Evolutionary conservation across 2,113 vertebrate genomes (phyloP), one percentile per base, ranked within the genome.

Genomic region (Pygathrix nemaeus): DNA sequence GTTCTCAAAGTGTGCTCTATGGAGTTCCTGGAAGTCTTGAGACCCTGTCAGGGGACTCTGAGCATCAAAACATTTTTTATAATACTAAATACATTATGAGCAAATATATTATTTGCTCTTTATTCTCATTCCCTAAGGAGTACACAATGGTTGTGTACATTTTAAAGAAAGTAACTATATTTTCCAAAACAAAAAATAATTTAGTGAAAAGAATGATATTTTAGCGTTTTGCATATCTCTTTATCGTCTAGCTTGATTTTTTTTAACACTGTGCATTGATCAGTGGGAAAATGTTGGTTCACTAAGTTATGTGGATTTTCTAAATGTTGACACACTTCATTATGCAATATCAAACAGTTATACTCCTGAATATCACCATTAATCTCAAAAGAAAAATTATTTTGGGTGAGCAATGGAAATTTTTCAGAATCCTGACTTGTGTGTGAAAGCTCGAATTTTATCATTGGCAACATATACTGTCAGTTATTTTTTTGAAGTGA

Each of bases 341-440:
- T 83, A 82, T 27, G 80, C 2, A n/a, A 35, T 70, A 84, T 50
- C 11, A 72, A 84, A 89, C 85, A 79, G 61, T 55, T 10, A 80
- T 5, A 85, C 48, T 92, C 18, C 73, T 81, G 75, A 72, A 40
- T 50, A 61, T 76, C 18, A 90, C 43, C 76, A 68, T n/a, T 88
- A 59, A 89, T 84, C 50, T 66, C 43, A 52, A 97, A 83, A 97
- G 50, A 84, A 93, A 96, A 90, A 50, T 43, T 57, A 73, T 72
- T 83, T 70, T 75, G 6, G 7, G 13, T 52, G 48, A 30, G 38
- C 57, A 25, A 88, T 3, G 92, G 43, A 81, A 96, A 61, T 27
- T 68, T 75, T 87, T 78, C 14, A 57, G 87, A 87, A 80, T 93
- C 82, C 20, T 91, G 40, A 72, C 21, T 61, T 80, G 61, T 52